phyloP scores from a whole-genome alignment of 1,140 invertebrate species.

The Fopius arisanus region DNA sequence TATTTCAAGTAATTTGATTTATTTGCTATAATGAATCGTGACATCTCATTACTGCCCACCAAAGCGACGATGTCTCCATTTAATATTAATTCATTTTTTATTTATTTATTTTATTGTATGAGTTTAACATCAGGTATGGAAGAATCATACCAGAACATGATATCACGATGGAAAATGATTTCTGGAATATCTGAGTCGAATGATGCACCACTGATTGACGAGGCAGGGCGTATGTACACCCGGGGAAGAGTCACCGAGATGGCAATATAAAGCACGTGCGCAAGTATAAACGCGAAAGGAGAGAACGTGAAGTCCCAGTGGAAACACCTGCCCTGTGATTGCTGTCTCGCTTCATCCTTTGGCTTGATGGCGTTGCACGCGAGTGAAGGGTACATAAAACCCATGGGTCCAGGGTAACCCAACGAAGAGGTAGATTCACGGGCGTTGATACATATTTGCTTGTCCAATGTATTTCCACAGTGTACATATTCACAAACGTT shows the following conservation, averaged over 20 bases:
- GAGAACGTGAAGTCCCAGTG: not conserved
- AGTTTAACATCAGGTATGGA: no score
- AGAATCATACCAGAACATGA: no score
- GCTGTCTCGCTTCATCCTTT: not conserved
- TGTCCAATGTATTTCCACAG: not conserved
- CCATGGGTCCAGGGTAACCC: not conserved
- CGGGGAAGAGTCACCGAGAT: not conserved
- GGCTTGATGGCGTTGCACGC: not conserved
- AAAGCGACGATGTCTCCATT: no score
- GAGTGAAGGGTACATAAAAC: conserved; percentile 10
- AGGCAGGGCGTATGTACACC: not conserved
- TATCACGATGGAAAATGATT: no score
- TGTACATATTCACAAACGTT: not conserved
- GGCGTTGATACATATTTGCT: conserved; percentile 6
- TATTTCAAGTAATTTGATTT: no score
- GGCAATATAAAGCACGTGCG: conserved; percentile 6
- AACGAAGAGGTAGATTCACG: not conserved
- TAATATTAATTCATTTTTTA: no score
- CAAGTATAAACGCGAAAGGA: not conserved
- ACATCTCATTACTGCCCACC: no score
- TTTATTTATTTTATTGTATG: no score
- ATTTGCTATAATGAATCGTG: no score
- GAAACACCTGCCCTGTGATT: not conserved
- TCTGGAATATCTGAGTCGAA: no score
- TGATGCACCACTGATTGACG: not conserved